Base-by-base conservation (phyloP, 2,888 invertebrate genomes). In the Rotaria macrura region DNA sequence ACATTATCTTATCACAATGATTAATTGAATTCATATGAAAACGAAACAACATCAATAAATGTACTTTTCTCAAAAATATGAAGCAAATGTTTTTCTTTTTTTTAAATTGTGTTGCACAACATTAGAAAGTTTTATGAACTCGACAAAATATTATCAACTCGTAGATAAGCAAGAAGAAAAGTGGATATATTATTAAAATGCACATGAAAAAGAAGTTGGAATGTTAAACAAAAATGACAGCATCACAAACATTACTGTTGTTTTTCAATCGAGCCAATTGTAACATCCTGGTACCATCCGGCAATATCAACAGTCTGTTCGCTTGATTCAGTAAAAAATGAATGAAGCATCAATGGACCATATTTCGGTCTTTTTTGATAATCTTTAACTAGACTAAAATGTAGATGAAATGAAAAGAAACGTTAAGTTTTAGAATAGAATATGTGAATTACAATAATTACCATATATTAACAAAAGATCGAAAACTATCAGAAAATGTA, bases 341-440 rank as follows among this genome's bases (percentile, higher is more conserved):
- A 93, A 90, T 96, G 95, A 88, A 95, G 94, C 90, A 97, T 93
- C 25, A 97, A 93, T 90, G 95, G 94, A 88, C 93, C 94, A 92
- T 97, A 97, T 92, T 97, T 97, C 87, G 97, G 97, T 89, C 97
- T 93, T 89, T 94, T 93, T 90, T 94, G 93, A 91, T 95, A 95
- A 93, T 97, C 95, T 92, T 97, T 97, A 88, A 94, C 95, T 91
- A 97, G 93, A 93, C 96, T 65, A 65, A 1, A 20, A 17, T 4
- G 25, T 4, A 34, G 29, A n/a, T 0, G 2, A n/a, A 55, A 7
- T n/a, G 9, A 6, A 55, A 55, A 43, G 10, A 43, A 5, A 47
- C 10, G 10, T 4, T 7, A 9, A 65, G 23, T 25, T 40, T 85
- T 85, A 49, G 79, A 14, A 85, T 7, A 86, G 85, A 86, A 85